Percentiles rank a stretch among this genome's conserved stretches.
Evolutionary conservation across 2,888 invertebrate genomes (phyloP).

Genomic region (Caenorhabditis zanzibari): DNA sequence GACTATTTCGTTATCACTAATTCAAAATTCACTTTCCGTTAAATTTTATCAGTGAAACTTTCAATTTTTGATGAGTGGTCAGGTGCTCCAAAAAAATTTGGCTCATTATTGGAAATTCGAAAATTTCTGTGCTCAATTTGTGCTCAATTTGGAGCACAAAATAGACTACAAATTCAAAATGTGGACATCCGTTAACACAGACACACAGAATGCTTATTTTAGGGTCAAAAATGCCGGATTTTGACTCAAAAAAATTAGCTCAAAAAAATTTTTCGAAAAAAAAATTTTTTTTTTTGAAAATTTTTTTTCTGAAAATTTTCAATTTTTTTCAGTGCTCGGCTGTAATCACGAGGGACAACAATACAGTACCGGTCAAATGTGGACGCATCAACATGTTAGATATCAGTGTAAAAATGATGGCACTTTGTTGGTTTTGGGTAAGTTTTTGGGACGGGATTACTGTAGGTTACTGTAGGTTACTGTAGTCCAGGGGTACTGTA

Average conservation of each 20-base stretch:
- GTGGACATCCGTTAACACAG: no score
- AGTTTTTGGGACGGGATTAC: background rate
- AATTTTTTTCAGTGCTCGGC: constrained; percentile 77
- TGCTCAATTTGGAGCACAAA: background rate
- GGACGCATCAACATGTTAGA: constrained; percentile 82
- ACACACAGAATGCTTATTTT: no score
- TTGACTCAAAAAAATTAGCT: no score
- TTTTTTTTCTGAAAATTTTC: no score
- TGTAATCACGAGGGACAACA: constrained; percentile 78
- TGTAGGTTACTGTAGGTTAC: background rate
- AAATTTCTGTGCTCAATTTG: background rate
- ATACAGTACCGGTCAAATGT: constrained; percentile 80
- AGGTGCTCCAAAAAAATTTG: background rate
- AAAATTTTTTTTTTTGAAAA: no score
- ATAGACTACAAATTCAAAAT: no score
- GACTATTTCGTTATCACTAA: no score
- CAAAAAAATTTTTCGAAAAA: constrained; percentile 1
- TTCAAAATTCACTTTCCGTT: background rate
- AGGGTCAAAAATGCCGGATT: no score
- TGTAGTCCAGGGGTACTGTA: background rate
- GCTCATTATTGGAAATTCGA: background rate
- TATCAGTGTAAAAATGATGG: constrained; percentile 81
- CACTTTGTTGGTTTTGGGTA: constrained; percentile 77
- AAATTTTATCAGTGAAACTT: no score
- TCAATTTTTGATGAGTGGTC: background rate